Evolutionary conservation across 2,888 invertebrate genomes (phyloP), one percentile per base, ranked within the genome.

Genomic region (Abrostola tripartita): DNA sequence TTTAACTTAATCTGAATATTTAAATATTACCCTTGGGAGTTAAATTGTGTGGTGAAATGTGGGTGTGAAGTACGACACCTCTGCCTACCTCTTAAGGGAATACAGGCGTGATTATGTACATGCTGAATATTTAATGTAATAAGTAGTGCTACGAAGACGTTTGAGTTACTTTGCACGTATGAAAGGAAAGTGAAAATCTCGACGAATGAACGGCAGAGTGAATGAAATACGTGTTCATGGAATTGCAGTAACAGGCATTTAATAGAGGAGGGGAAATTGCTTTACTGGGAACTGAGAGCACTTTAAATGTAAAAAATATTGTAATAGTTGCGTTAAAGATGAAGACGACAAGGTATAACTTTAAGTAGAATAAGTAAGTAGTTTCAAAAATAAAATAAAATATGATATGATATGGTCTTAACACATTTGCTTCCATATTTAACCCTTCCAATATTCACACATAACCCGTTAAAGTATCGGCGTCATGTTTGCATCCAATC

Each of bases 401-500:
- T 5, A n/a, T n/a, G n/a, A n/a, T n/a, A n/a, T 42, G 35, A 10
- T 5, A 14, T 9, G 8, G 5, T 53, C 7, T 8, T 24, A 35
- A 7, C 36, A 54, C 5, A 10, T 24, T 5, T 35, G 11, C 24
- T 5, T 38, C 5, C 9, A 14, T 38, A 57, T 57, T 41, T 10
- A 52, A 44, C 12, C 36, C 24, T 59, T 61, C 42, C 56, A 73
- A 54, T 62, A 47, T 52, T 61, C 50, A 60, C 59, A 69, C 35
- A 5, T 10, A 52, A 35, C 42, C 44, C 44, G 61, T 66, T 72
- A 64, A 62, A 63, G 59, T 64, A 60, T 69, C 59, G 55, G 35
- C 49, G 53, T 56, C 60, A 47, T 65, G 55, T 61, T 71, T 66
- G 70, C 58, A 66, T 74, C 77, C 76, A 69, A 69, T 82, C 81